Base-by-base conservation (phyloP, 23 tunicate species). In the Ascidia mentula region DNA sequence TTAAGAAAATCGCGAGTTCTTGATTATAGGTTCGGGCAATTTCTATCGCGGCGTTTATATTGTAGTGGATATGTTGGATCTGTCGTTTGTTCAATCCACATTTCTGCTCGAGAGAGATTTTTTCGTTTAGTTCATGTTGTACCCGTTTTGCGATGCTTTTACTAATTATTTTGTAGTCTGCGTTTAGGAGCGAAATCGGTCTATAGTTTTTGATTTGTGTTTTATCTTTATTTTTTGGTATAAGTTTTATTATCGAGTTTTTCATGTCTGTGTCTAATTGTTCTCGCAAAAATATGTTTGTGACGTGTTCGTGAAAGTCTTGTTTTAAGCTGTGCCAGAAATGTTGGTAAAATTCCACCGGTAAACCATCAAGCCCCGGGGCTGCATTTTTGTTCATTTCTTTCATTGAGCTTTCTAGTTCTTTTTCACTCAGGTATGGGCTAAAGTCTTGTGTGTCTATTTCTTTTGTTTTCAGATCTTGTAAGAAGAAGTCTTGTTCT, bases 161-260 rank as follows among this genome's bases (percentile, higher is more conserved):
- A 37, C 69, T 46, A 2, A 82, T 34, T 0, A 82, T 82, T 82
- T 82, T 82, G 28, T 82, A 82, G 33, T 82, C 86, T 8, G 46
- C 34, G 69, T 82, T 82, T 18, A 82, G 37, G 4, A 73, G 34
- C 6, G 86, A 82, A 17, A 82, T 82, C 13, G 86, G 86, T 0
- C 86, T 3, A 79, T 79, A 82, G 37, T 82, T 82, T 73, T 82
- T 73, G 18, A 73, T 26, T n/a, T 73, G 26, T 15, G 28, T 73
- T 72, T 82, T 73, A 20, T 82, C 79, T 1, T 32, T 42, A 45
- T 73, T 74, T 46, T 82, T 22, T 72, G 79, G 65, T 1, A 82
- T 73, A 0, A 82, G 86, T 72, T 36, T 40, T 32, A 73, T 45
- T 8, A 20, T 30, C 2, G 86, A 79, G 0, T 1, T 38, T 59